Conservation (phyloP, 2,888 invertebrate genomes). For the Tachina fera region DNA sequence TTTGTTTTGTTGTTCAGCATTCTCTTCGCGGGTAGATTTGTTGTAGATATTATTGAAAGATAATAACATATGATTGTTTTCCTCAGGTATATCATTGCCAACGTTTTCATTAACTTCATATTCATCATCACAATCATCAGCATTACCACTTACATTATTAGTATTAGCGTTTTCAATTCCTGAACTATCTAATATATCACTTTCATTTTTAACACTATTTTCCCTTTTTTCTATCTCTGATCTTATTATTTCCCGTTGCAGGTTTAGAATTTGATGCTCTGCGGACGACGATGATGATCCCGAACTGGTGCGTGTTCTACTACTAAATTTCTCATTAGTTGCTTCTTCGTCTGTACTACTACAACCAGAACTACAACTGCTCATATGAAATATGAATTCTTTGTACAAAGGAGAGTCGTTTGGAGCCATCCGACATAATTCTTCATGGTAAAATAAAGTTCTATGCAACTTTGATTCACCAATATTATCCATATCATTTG, state of each 20-base stretch:
- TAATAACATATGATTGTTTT: constrained; percentile 78
- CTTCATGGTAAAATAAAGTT: constrained; percentile 77
- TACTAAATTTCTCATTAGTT: not conserved
- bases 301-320: not conserved
- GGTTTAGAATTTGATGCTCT: not conserved
- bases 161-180: not conserved
- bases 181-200: not conserved
- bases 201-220: not conserved
- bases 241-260: constrained; percentile 31
- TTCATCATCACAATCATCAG: not conserved
- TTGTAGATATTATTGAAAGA: constrained; percentile 79
- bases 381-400: constrained; percentile 76
- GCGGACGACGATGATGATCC: constrained; percentile 3
- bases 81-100: constrained; percentile 66
- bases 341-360: constrained; percentile 64
- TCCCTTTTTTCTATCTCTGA: constrained; percentile 15
- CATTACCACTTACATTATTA: not conserved
- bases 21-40: constrained; percentile 68
- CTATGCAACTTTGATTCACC: constrained; percentile 73
- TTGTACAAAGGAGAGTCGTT: constrained; percentile 48
- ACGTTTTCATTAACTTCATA: constrained; percentile 34
- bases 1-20: constrained; percentile 52
- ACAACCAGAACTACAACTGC: constrained; percentile 76
- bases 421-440: constrained; percentile 72
- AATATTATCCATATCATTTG: not conserved